phyloP scores from a whole-genome alignment of 1,140 invertebrate species.

The Euwallacea fornicatus region DNA sequence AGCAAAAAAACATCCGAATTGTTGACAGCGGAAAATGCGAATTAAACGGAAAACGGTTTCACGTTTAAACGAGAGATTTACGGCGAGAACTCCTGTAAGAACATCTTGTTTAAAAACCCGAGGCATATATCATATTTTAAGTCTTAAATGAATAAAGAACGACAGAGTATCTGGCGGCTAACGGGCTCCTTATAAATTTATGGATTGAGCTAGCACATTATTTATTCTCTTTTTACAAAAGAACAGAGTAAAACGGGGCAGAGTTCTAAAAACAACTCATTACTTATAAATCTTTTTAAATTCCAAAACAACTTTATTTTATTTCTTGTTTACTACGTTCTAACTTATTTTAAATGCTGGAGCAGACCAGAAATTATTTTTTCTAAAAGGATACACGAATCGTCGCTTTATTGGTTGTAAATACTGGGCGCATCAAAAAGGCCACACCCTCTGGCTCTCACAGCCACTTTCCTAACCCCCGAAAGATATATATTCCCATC shows the following conservation, averaged over 20 bases:
- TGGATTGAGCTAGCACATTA: constrained; percentile 3
- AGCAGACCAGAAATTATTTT: too few species aligned
- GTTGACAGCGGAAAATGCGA: background rate
- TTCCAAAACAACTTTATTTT: background rate
- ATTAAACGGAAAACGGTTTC: background rate
- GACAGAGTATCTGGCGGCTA: constrained; percentile 2
- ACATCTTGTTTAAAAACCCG: background rate
- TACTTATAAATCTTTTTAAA: background rate
- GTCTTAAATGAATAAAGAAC: constrained; percentile 7
- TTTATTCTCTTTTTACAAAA: constrained; percentile 3
- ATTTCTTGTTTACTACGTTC: too few species aligned
- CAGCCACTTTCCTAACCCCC: constrained; percentile 1
- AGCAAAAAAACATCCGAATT: too few species aligned
- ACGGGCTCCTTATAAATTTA: constrained; percentile 2
- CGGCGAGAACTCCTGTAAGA: background rate
- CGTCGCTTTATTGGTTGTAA: too few species aligned
- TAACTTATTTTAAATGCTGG: too few species aligned
- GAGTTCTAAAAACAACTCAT: constrained; percentile 3
- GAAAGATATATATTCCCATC: constrained; percentile 16
- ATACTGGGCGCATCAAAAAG: background rate
- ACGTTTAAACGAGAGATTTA: background rate
- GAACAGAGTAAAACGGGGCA: background rate
- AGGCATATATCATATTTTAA: constrained; percentile 6
- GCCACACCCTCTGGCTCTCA: background rate
- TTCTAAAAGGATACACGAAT: too few species aligned